Conservation (phyloP, 2,888 invertebrate genomes). For the Drosophila birchii region DNA sequence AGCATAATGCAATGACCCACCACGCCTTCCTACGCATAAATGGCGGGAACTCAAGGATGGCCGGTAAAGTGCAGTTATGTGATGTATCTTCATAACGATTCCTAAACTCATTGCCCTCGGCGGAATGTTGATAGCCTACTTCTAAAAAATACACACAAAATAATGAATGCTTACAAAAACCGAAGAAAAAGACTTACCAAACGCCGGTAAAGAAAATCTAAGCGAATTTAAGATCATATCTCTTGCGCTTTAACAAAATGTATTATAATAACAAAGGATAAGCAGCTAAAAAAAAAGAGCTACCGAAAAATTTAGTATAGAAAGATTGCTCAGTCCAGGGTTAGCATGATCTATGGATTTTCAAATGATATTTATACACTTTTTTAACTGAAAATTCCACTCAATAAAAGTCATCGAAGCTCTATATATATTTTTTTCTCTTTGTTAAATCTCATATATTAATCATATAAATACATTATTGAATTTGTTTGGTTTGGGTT, state of each 20-base stretch:
- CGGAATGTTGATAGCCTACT: not conserved
- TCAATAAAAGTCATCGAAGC: not conserved
- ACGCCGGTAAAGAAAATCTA: too few species aligned
- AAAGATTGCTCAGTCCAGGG: not conserved
- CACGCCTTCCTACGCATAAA: conserved; percentile 86
- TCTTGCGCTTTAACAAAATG: not conserved
- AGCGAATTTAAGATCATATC: not conserved
- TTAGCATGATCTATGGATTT: not conserved
- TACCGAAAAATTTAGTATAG: too few species aligned
- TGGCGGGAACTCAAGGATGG: conserved; percentile 94
- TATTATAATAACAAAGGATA: too few species aligned
- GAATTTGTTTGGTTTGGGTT: conserved; percentile 62
- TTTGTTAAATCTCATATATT: conserved; percentile 77
- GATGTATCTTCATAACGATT: not conserved
- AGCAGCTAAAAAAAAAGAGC: too few species aligned
- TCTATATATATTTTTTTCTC: not conserved
- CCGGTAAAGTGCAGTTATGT: conserved; percentile 90
- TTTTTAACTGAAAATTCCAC: not conserved
- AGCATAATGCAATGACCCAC: conserved; percentile 1
- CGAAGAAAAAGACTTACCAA: not conserved
- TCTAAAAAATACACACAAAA: not conserved
- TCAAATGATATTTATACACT: not conserved
- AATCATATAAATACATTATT: conserved; percentile 77
- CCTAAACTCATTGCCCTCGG: not conserved
- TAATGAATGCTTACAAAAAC: not conserved